phyloP scores from a whole-genome alignment of 2,888 invertebrate genomes.

The Tortricodes alternella region DNA sequence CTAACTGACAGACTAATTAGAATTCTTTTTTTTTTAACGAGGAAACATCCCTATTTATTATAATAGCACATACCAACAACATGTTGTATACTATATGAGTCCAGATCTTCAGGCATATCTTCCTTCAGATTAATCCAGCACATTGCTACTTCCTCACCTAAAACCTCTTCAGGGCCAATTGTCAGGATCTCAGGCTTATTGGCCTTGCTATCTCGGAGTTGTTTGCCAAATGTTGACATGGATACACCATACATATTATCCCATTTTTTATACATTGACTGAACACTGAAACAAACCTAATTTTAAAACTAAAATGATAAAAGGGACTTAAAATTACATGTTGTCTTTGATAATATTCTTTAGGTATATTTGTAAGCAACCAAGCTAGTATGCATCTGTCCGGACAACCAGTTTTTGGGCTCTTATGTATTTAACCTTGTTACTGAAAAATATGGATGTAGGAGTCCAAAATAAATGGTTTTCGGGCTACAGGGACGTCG shows the following conservation, averaged over 20 bases:
- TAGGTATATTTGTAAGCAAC: too few species aligned
- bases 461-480: too few species aligned
- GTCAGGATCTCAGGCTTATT: slow-evolving; percentile 86
- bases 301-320: background rate
- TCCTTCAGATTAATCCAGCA: slow-evolving; percentile 87
- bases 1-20: too few species aligned
- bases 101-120: slow-evolving; percentile 82
- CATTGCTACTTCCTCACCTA: slow-evolving; percentile 85
- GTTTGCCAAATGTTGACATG: slow-evolving; percentile 86
- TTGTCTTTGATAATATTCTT: too few species aligned
- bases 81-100: slow-evolving; percentile 83
- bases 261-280: slow-evolving; percentile 89
- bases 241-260: slow-evolving; percentile 89
- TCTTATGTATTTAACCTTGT: background rate
- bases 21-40: too few species aligned
- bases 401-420: background rate
- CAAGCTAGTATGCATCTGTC: background rate
- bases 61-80: slow-evolving; percentile 76
- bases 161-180: slow-evolving; percentile 81
- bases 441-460: background rate
- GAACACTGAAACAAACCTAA: slow-evolving; percentile 71
- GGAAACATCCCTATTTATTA: background rate
- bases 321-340: background rate
- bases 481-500: too few species aligned
- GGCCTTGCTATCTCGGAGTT: slow-evolving; percentile 84